Evolutionary conservation across 2,888 invertebrate species (phyloP).

Genomic region (Stegophylla sp.): DNA sequence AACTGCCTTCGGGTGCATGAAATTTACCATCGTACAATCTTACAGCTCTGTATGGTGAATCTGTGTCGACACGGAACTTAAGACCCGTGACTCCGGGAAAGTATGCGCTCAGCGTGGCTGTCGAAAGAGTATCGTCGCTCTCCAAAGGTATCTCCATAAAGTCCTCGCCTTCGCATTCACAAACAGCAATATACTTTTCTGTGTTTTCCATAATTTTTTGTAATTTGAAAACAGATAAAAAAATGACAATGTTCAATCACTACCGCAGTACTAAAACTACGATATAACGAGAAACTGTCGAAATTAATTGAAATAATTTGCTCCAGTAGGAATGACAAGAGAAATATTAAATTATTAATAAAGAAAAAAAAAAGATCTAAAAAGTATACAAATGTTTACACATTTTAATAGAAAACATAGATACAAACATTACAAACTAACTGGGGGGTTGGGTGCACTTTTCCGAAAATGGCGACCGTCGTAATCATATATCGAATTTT

Average conservation of each 20-base stretch:
- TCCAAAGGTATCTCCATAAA: constrained; percentile 95
- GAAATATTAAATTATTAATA: too few relatives aligned
- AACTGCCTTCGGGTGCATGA: constrained; percentile 87
- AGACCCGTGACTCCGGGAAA: constrained; percentile 96
- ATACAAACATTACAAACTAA: too few relatives aligned
- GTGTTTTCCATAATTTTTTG: constrained; percentile 42
- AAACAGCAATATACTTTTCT: constrained; percentile 79
- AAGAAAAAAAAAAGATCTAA: too few relatives aligned
- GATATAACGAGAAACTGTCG: too few relatives aligned
- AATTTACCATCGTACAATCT: constrained; percentile 88
- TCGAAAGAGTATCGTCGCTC: constrained; percentile 85
- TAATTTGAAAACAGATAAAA: not conserved
- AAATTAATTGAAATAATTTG: too few relatives aligned
- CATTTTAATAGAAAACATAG: too few relatives aligned
- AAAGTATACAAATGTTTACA: too few relatives aligned
- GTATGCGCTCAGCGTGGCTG: constrained; percentile 92
- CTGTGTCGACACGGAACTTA: constrained; percentile 80
- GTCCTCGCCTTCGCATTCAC: constrained; percentile 93
- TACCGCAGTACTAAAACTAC: too few relatives aligned
- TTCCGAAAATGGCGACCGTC: too few relatives aligned
- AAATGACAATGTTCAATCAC: not conserved
- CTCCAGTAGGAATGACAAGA: too few relatives aligned
- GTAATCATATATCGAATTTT: too few relatives aligned
- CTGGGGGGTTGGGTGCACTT: too few relatives aligned
- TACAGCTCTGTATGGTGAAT: constrained; percentile 75